Evolutionary conservation across 2,113 vertebrate species (phyloP).

Genomic region (Panthera tigris): DNA sequence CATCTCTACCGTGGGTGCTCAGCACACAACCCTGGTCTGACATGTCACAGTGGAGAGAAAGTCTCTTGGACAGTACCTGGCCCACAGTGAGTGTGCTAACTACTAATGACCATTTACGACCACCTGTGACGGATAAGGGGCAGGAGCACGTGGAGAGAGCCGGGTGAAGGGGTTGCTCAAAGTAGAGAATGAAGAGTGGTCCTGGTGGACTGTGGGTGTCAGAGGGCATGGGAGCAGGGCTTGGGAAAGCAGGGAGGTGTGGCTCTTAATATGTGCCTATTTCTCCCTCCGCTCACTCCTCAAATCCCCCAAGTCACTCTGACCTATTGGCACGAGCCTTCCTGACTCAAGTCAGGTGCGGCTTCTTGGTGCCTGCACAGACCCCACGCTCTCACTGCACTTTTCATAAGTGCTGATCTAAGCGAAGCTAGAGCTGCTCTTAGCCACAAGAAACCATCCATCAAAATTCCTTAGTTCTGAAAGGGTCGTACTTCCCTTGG

Average conservation of each 20-base stretch:
- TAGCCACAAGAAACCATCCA: neutral
- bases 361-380: neutral
- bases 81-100: neutral
- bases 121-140: neutral
- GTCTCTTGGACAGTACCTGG: neutral
- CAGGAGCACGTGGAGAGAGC: neutral
- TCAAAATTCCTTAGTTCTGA: neutral
- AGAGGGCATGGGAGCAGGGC: neutral
- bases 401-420: neutral
- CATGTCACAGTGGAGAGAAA: neutral
- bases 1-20: neutral
- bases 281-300: neutral
- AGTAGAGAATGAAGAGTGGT: neutral
- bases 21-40: no score
- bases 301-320: neutral
- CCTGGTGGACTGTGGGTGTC: neutral
- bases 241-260: neutral
- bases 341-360: neutral
- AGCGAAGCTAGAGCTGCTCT: neutral
- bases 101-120: neutral
- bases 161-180: neutral
- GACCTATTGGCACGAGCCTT: no score
- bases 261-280: neutral
- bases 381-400: no score
- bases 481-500: neutral